Base-by-base conservation (phyloP, 2,113 vertebrate species). In the Rutilus rutilus region DNA sequence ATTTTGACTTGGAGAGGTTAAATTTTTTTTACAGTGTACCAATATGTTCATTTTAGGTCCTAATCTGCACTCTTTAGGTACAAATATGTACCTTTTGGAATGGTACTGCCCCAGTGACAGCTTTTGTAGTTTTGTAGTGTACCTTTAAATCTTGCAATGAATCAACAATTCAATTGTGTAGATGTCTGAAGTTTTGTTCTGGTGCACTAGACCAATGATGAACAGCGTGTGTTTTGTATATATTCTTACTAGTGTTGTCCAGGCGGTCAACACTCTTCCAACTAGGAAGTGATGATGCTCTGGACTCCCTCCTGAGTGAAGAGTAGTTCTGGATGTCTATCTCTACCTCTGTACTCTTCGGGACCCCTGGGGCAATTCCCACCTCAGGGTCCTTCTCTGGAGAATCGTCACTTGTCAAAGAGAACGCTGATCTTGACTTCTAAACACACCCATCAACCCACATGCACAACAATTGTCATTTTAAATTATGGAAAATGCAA, bases 211-310 rank as follows among this genome's bases (percentile, higher is more conserved):
- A 62, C 33, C 5, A 42, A 71, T 71, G 36, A 71, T 42, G 19
- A 71, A 42, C 10, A 42, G 19, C 6, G 33, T 71, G 65, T 36
- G 17, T 69, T 69, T 42, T 47, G 33, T 39, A 81, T 89, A 89
- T 96, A 30, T 83, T 89, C 88, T 94, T 93, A 98, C 97, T 94
- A 89, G 96, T 91, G 86, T 96, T 95, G 75, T 97, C 96, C 84
- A 98, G 93, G 45, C 94, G 92, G 78, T 97, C 97, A 47, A 95
- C 87, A 47, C 96, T 97, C 89, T 94, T 97, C 97, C 97, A 97
- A 82, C 93, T 92, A 3, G 96, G 93, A 88, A 96, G 85, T 0
- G 92, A 89, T 0, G 62, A 88, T 21, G 86, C 90, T 19, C 19
- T 90, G 45, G 96, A 98, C 97, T 97, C 96, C 81, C 94, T 94